Percentiles rank a stretch among this genome's conserved stretches.
phyloP scores from a whole-genome alignment of 1,140 invertebrate genomes.

The Saccostrea glomerata region DNA sequence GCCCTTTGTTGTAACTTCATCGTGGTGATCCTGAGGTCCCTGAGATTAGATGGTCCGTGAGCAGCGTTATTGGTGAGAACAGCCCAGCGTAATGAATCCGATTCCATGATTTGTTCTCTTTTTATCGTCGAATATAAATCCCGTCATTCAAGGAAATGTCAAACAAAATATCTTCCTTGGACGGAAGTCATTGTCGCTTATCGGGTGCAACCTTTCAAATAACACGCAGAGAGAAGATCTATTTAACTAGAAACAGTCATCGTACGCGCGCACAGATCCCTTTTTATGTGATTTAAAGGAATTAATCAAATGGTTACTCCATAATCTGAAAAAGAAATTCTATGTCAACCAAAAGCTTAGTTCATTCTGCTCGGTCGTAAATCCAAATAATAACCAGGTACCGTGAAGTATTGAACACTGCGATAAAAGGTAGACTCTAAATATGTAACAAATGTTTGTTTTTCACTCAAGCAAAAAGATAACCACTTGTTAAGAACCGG shows the following conservation, averaged over 20 bases:
- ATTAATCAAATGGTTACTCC: conserved; percentile 45
- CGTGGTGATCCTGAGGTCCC: conserved; percentile 43
- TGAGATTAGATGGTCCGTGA: conserved; percentile 25
- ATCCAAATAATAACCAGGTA: not conserved
- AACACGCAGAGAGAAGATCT: not conserved
- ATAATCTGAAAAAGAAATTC: conserved; percentile 43
- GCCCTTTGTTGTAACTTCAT: conserved; percentile 51
- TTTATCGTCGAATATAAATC: conserved; percentile 1
- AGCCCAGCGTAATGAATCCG: conserved; percentile 49
- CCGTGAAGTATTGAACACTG: not conserved
- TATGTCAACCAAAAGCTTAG: not conserved
- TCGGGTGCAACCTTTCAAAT: conserved; percentile 37
- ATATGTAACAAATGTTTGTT: not conserved
- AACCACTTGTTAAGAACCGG: not conserved
- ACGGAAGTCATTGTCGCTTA: conserved; percentile 11
- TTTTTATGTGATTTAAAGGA: conserved; percentile 35
- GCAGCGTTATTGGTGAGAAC: not conserved
- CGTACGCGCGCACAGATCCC: conserved; percentile 9
- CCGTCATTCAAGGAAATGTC: conserved; percentile 4
- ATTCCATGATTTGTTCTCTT: conserved; percentile 45
- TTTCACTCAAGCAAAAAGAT: not conserved
- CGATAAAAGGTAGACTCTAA: not conserved
- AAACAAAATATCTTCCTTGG: conserved; percentile 24
- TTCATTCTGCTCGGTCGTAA: not conserved
- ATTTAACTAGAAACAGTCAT: conserved; percentile 16